Evolutionary conservation across 53 echinoderm and acorn worm species (phyloP).

Genomic region (Stichopus horrens): DNA sequence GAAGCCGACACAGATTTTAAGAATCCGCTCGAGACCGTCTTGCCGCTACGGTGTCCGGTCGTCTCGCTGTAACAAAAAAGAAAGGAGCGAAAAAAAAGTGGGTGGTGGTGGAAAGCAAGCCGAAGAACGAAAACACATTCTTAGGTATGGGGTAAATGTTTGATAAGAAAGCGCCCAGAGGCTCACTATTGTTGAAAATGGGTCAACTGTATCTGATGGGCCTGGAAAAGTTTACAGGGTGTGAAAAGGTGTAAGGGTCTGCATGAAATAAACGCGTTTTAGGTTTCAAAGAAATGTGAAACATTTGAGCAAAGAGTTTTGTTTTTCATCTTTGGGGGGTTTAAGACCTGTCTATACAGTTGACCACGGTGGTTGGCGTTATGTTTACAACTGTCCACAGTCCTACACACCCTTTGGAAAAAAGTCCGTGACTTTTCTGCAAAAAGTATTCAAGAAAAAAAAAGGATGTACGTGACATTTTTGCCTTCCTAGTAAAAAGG

Average conservation of each 20-base stretch:
- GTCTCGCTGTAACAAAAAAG: neutral
- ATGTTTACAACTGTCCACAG: neutral
- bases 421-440: neutral
- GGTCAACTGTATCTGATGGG: conserved; percentile 25
- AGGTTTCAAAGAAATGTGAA: conserved; percentile 41
- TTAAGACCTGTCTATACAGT: neutral
- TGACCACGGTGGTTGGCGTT: neutral
- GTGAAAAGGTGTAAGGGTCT: neutral
- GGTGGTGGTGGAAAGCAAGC: too few relatives aligned
- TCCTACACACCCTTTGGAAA: neutral
- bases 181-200: conserved; percentile 15
- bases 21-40: neutral
- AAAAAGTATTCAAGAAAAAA: too few relatives aligned
- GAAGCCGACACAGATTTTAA: conserved; percentile 34
- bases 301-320: conserved; percentile 7
- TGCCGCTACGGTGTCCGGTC: conserved; percentile 17
- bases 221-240: neutral
- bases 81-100: neutral
- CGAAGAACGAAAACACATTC: neutral
- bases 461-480: neutral
- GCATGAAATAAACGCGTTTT: neutral
- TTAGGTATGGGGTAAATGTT: conserved; percentile 7
- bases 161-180: conserved; percentile 17
- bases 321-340: neutral
- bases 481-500: too few relatives aligned